Percentiles rank a stretch among this genome's conserved stretches.
Conservation (phyloP, 2,113 vertebrate genomes). For the Neoarius graeffei region DNA sequence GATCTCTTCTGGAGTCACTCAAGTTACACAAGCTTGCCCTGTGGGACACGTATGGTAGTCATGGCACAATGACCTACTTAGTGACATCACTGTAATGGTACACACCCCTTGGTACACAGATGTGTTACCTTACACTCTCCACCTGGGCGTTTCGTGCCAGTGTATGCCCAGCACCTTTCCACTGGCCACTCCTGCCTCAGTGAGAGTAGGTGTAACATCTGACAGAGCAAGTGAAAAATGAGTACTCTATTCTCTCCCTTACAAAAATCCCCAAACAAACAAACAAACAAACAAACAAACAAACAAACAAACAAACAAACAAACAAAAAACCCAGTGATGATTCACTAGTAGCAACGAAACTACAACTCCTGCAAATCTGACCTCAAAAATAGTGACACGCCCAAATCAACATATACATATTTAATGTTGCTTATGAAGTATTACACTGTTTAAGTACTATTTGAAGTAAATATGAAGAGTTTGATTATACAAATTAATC, state of each 20-base stretch:
- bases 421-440: neutral
- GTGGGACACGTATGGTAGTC: conserved; percentile 40
- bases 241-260: conserved; percentile 32
- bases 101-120: conserved; percentile 37
- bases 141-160: conserved; percentile 26
- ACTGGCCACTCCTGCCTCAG: conserved; percentile 36
- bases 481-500: neutral
- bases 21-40: conserved; percentile 48
- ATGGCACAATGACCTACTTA: conserved; percentile 47
- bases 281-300: too few species aligned
- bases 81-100: conserved; percentile 34
- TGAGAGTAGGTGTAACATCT: conserved; percentile 41
- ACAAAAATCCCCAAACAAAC: neutral
- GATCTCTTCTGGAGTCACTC: conserved; percentile 46
- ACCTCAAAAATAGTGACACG: conserved; percentile 31
- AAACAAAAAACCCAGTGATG: conserved; percentile 23
- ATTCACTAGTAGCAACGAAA: conserved; percentile 47
- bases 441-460: neutral
- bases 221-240: conserved; percentile 25
- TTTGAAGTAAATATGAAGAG: neutral
- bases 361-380: conserved; percentile 26
- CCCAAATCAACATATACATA: conserved; percentile 24
- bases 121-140: conserved; percentile 27
- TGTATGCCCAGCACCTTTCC: conserved; percentile 26
- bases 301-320: too few species aligned